phyloP scores from a whole-genome alignment of 2,888 invertebrate genomes.

The Marronus borbonicus region DNA sequence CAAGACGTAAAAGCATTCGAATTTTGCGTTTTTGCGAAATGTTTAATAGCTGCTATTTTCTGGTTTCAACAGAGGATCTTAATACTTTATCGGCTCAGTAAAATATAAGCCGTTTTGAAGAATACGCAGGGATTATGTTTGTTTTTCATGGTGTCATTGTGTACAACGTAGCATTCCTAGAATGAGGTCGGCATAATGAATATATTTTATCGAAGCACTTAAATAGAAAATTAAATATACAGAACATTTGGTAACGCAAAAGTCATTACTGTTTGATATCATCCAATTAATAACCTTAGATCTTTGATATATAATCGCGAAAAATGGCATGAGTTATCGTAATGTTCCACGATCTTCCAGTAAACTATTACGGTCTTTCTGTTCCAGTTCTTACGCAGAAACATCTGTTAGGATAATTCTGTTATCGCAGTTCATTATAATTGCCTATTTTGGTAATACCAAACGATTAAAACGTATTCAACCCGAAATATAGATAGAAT shows the following conservation, averaged over 20 bases:
- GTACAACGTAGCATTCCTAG: neutral
- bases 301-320: conserved; percentile 4
- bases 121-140: neutral
- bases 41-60: conserved; percentile 27
- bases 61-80: neutral
- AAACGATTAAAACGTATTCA: no score
- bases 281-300: conserved; percentile 9
- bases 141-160: neutral
- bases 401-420: conserved; percentile 17
- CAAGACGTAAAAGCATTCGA: conserved; percentile 15
- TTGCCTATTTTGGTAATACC: neutral
- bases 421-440: neutral
- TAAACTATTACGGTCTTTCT: neutral
- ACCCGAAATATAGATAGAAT: no score
- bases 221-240: conserved; percentile 10
- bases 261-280: neutral
- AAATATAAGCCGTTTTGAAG: neutral
- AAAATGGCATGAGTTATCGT: neutral
- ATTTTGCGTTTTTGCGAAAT: conserved; percentile 21
- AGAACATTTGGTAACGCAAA: neutral
- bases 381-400: neutral
- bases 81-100: neutral
- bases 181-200: no score
- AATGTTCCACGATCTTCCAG: neutral
- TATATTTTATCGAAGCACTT: neutral